Conservation (phyloP, 2,888 invertebrate species). For the Esperia sulphurella region DNA sequence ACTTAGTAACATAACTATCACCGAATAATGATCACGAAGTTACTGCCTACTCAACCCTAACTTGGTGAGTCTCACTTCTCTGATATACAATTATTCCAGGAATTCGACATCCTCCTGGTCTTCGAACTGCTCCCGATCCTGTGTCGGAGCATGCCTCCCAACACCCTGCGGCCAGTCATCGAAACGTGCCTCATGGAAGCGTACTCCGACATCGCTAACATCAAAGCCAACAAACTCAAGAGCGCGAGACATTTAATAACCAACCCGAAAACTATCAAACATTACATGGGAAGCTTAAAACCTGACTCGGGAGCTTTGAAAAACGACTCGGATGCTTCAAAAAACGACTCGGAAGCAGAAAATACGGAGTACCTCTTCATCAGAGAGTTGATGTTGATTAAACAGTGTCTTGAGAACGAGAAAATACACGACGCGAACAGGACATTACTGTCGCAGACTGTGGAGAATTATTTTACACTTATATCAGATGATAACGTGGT, state of each 20-base stretch:
- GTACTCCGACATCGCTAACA: slow-evolving; percentile 25
- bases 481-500: slow-evolving; percentile 66
- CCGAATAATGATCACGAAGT: too few relatives aligned
- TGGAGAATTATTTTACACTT: slow-evolving; percentile 67
- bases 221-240: slow-evolving; percentile 21
- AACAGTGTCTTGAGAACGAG: slow-evolving; percentile 63
- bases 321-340: not conserved
- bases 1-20: too few relatives aligned
- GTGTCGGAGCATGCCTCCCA: slow-evolving; percentile 79
- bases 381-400: slow-evolving; percentile 45
- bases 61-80: too few relatives aligned
- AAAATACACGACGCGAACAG: slow-evolving; percentile 81
- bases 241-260: slow-evolving; percentile 22
- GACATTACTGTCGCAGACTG: slow-evolving; percentile 62
- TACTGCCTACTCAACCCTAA: too few relatives aligned
- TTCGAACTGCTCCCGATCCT: slow-evolving; percentile 75
- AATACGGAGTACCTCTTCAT: slow-evolving; percentile 36
- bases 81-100: slow-evolving; percentile 44
- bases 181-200: slow-evolving; percentile 66
- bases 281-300: not conserved
- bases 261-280: slow-evolving; percentile 10
- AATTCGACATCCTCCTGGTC: slow-evolving; percentile 61
- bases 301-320: not conserved
- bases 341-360: slow-evolving; percentile 11
- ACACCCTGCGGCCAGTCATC: slow-evolving; percentile 73